phyloP scores from a whole-genome alignment of 1,140 invertebrate species.

The Dryas iulia region DNA sequence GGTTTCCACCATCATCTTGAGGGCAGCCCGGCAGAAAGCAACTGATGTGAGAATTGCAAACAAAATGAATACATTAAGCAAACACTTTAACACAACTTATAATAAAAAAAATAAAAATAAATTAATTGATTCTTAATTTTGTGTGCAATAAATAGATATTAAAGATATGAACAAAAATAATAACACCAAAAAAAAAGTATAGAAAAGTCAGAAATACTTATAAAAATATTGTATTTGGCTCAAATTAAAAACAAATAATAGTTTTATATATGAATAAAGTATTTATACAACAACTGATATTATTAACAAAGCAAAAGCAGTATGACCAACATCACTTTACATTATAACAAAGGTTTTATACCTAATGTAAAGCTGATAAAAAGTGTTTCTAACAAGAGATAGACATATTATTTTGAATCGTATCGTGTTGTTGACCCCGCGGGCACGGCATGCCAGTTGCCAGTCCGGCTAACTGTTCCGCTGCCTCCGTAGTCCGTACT shows the following conservation, averaged over 20 bases:
- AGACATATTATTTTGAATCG: constrained; percentile 5
- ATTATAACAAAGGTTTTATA: not conserved
- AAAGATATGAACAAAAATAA: too few relatives aligned
- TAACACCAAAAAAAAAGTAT: not conserved
- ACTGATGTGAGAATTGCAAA: constrained; percentile 54
- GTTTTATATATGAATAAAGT: not conserved
- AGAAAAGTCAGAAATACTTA: not conserved
- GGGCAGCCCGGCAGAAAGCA: constrained; percentile 45
- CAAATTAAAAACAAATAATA: not conserved
- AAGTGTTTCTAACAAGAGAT: constrained; percentile 2
- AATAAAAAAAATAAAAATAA: constrained; percentile 9
- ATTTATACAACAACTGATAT: not conserved
- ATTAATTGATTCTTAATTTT: not conserved
- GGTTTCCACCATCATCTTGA: constrained; percentile 76
- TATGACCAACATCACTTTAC: not conserved
- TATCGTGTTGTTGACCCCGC: constrained; percentile 41
- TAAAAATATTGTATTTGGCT: not conserved
- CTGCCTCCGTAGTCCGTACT: constrained; percentile 25
- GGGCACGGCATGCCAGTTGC: constrained; percentile 6
- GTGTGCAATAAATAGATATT: too few relatives aligned
- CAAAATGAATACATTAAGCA: constrained; percentile 49
- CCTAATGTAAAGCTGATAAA: not conserved
- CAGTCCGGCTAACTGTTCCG: constrained; percentile 43
- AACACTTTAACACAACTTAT: constrained; percentile 22
- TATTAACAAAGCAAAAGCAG: not conserved